Percentiles rank a stretch among this genome's conserved stretches.
phyloP scores from a whole-genome alignment of 2,888 invertebrate species.

The Drosophila neotestacea region DNA sequence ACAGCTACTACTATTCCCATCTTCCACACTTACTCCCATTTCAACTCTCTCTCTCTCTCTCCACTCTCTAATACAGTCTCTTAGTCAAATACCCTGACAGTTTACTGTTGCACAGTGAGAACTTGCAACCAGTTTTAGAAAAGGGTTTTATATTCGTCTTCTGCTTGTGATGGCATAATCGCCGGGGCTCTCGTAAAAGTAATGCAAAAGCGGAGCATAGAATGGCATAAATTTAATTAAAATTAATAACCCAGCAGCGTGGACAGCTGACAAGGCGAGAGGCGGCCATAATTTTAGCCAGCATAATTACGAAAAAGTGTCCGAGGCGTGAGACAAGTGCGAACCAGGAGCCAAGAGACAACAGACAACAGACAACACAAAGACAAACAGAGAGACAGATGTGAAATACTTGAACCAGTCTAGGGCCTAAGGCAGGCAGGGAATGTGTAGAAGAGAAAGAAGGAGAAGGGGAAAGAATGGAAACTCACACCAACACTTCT shows the following conservation, averaged over 20 bases:
- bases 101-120: slow-evolving; percentile 30
- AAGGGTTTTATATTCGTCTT: slow-evolving; percentile 33
- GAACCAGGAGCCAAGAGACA: slow-evolving; percentile 15
- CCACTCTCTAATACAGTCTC: not conserved
- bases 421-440: slow-evolving; percentile 1
- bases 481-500: slow-evolving; percentile 48
- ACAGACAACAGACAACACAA: slow-evolving; percentile 31
- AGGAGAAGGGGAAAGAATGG: not conserved
- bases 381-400: slow-evolving; percentile 42
- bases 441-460: not conserved
- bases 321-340: slow-evolving; percentile 13
- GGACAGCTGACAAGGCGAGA: slow-evolving; percentile 63
- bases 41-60: not conserved
- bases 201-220: slow-evolving; percentile 46
- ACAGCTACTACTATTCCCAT: too few species aligned
- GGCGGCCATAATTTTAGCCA: slow-evolving; percentile 72
- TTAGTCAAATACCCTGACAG: slow-evolving; percentile 43
- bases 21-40: not conserved
- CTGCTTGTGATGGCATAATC: slow-evolving; percentile 54
- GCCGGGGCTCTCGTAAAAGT: slow-evolving; percentile 33
- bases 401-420: slow-evolving; percentile 44
- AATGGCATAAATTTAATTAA: slow-evolving; percentile 80
- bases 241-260: slow-evolving; percentile 73
- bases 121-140: slow-evolving; percentile 13
- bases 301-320: slow-evolving; percentile 72